Conservation (phyloP, 2,797 vertebrate genomes). For the Valencia hispanica region DNA sequence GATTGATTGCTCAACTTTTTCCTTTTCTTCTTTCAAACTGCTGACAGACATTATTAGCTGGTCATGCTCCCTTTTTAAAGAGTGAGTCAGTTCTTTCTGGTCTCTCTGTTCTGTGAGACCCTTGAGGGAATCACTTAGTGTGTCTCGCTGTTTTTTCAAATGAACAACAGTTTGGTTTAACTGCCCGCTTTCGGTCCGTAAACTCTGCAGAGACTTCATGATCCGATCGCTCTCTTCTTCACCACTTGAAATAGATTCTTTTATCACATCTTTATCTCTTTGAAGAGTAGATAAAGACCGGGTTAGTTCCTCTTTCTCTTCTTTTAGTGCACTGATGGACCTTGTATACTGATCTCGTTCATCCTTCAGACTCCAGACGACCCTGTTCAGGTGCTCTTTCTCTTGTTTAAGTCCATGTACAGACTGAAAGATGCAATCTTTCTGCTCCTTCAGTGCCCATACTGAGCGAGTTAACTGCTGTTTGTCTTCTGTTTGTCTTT, state of each 20-base stretch:
- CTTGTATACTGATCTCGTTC: constrained; percentile 55
- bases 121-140: constrained; percentile 36
- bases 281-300: constrained; percentile 46
- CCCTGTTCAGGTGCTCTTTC: constrained; percentile 59
- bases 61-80: constrained; percentile 40
- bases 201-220: constrained; percentile 38
- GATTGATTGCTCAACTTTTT: constrained; percentile 51
- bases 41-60: constrained; percentile 37
- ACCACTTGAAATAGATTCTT: constrained; percentile 44
- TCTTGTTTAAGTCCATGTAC: constrained; percentile 63
- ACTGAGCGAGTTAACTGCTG: constrained; percentile 78
- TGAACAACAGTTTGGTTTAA: constrained; percentile 43
- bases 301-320: constrained; percentile 59
- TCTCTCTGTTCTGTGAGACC: constrained; percentile 46
- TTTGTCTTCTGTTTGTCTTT: constrained; percentile 74
- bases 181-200: constrained; percentile 58
- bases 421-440: constrained; percentile 52
- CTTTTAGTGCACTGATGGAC: constrained; percentile 46
- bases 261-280: constrained; percentile 52
- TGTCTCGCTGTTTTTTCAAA: constrained; percentile 60
- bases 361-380: constrained; percentile 54
- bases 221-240: constrained; percentile 57
- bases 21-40: constrained; percentile 60
- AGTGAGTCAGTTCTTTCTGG: constrained; percentile 20
- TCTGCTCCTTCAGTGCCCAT: constrained; percentile 76